phyloP scores from a whole-genome alignment of 2,888 invertebrate species.

The Epistrophe grossulariae region DNA sequence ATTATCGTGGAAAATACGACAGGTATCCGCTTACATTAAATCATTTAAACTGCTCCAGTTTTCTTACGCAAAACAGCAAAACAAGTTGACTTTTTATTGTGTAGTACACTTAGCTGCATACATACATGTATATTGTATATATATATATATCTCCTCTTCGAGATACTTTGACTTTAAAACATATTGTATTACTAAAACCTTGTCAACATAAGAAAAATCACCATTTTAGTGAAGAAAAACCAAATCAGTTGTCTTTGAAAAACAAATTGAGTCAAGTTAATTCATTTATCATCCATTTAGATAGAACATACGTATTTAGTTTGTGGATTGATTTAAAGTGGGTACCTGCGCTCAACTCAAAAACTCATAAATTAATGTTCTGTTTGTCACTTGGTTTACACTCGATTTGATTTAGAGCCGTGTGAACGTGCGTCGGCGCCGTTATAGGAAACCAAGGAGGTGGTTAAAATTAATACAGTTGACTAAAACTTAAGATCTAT shows the following conservation, averaged over 20 bases:
- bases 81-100: constrained; percentile 16
- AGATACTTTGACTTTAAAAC: constrained; percentile 11
- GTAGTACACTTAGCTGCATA: not conserved
- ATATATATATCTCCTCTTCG: not conserved
- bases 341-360: not conserved
- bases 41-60: constrained; percentile 30
- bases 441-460: constrained; percentile 25
- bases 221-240: constrained; percentile 31
- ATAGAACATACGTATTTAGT: not conserved
- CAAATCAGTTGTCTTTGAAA: constrained; percentile 29
- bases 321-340: constrained; percentile 15
- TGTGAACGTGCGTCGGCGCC: not conserved
- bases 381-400: constrained; percentile 13
- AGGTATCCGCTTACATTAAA: constrained; percentile 69
- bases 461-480: not conserved
- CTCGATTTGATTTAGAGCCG: not conserved
- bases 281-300: constrained; percentile 29
- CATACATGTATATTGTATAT: too few relatives aligned
- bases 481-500: not conserved
- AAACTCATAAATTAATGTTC: constrained; percentile 36
- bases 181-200: constrained; percentile 39
- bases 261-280: constrained; percentile 48
- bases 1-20: constrained; percentile 25
- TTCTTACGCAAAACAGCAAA: constrained; percentile 32
- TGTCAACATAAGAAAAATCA: constrained; percentile 49